These are phyloP conservation scores for Stichopus chloronotus DNA, from an alignment of 35 echinoderm and acorn worm species.

Conservation along the genomic window DNA sequence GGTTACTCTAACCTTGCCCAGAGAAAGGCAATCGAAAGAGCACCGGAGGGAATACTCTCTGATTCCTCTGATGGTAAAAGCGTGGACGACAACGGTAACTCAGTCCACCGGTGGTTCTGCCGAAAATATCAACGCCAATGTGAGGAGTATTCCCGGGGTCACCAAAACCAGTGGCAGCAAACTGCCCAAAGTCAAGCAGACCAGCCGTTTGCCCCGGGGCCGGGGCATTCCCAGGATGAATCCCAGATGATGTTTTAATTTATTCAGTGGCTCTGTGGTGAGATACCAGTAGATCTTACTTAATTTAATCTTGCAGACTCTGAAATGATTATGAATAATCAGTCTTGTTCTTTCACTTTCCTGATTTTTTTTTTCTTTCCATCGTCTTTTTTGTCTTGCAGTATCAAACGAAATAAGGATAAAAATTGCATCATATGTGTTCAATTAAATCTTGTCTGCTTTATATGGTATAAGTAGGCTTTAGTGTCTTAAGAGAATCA, in stretches of 20 bases:
- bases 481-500: too few species aligned
- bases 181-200: background rate
- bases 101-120: background rate
- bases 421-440: too few species aligned
- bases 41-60: background rate
- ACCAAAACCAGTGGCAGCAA: background rate
- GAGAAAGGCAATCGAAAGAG: background rate
- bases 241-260: background rate
- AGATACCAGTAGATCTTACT: background rate
- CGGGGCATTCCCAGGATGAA: constrained; percentile 31
- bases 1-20: background rate
- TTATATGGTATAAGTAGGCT: too few species aligned
- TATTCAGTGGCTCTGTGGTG: background rate
- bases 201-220: constrained; percentile 27
- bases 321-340: too few species aligned
- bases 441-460: too few species aligned
- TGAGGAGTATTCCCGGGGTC: background rate
- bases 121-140: constrained; percentile 17
- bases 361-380: too few species aligned
- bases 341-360: too few species aligned
- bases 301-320: too few species aligned
- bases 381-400: too few species aligned
- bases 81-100: background rate
- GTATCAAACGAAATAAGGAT: too few species aligned
- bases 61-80: constrained; percentile 32